phyloP scores from a whole-genome alignment of 1,140 invertebrate species.

The Calephelis virginiensis region DNA sequence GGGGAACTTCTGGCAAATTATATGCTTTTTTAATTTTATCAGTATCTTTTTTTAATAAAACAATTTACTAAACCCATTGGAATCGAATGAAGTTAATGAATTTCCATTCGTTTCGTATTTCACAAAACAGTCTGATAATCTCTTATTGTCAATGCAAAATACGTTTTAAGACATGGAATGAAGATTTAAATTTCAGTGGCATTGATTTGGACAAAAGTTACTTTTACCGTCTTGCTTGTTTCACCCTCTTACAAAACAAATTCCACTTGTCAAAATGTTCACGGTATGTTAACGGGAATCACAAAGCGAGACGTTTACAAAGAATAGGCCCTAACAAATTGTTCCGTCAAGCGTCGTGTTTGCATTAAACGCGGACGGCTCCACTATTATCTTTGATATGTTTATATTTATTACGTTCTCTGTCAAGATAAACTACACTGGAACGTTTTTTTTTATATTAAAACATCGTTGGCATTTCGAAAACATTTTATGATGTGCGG shows the following conservation, averaged over 20 bases:
- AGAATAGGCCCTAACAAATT: conserved; percentile 65
- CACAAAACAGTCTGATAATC: background rate
- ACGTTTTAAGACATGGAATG: background rate
- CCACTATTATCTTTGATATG: conserved; percentile 46
- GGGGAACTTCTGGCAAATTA: too few relatives aligned
- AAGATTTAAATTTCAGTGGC: conserved; percentile 7
- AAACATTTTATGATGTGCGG: too few relatives aligned
- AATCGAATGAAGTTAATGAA: conserved; percentile 9
- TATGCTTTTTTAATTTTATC: too few relatives aligned
- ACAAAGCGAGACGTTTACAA: conserved; percentile 67
- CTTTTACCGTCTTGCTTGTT: conserved; percentile 34
- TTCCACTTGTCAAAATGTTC: conserved; percentile 69
- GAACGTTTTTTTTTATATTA: background rate
- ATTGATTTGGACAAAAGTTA: conserved; percentile 15
- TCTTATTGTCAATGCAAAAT: background rate
- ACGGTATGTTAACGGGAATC: conserved; percentile 58
- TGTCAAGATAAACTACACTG: background rate
- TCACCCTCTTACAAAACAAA: conserved; percentile 58
- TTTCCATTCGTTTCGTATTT: conserved; percentile 14
- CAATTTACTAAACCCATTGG: background rate
- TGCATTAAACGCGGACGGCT: conserved; percentile 47
- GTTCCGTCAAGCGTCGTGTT: conserved; percentile 56
- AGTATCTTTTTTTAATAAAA: background rate
- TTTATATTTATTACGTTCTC: conserved; percentile 30
- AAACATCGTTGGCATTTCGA: background rate